Percentiles rank a stretch among this genome's conserved stretches.
Conservation (phyloP, 92 coral and sea anemone species). For the Zoanthus sansibaricus region DNA sequence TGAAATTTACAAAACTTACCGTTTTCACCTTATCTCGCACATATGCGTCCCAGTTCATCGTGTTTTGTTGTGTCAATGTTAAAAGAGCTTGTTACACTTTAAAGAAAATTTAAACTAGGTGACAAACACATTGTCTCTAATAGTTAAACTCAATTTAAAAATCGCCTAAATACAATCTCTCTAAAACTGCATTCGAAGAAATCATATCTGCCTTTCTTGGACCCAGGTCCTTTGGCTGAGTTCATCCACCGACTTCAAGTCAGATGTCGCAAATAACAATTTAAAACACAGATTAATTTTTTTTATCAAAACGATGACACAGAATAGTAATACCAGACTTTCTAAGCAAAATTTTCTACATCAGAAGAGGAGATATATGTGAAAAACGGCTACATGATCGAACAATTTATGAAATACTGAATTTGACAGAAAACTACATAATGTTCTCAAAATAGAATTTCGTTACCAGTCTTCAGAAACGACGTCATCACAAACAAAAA, state of each 20-base stretch:
- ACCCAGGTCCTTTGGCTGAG: slow-evolving; percentile 13
- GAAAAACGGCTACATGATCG: too few relatives aligned
- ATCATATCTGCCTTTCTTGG: not conserved
- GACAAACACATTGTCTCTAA: not conserved
- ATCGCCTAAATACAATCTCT: not conserved
- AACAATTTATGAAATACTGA: too few relatives aligned
- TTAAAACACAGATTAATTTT: not conserved
- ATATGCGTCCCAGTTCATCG: slow-evolving; percentile 63
- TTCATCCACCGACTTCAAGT: slow-evolving; percentile 20
- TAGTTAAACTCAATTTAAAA: not conserved
- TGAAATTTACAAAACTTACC: slow-evolving; percentile 30
- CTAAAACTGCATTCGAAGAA: slow-evolving; percentile 23
- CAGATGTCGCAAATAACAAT: not conserved
- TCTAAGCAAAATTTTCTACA: too few relatives aligned
- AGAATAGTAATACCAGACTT: too few relatives aligned
- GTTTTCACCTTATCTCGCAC: slow-evolving; percentile 63
- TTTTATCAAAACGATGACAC: not conserved
- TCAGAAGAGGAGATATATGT: too few relatives aligned
- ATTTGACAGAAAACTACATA: not conserved
- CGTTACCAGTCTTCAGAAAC: slow-evolving; percentile 28
- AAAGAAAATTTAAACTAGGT: slow-evolving; percentile 10
- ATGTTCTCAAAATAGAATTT: slow-evolving; percentile 4
- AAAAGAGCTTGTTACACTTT: not conserved
- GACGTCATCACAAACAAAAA: slow-evolving; percentile 9
- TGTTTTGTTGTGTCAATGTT: not conserved